Percentiles rank a stretch among this genome's conserved stretches.
Evolutionary conservation across 2,888 invertebrate species (phyloP).

Genomic region (Exocentrus adspersus): DNA sequence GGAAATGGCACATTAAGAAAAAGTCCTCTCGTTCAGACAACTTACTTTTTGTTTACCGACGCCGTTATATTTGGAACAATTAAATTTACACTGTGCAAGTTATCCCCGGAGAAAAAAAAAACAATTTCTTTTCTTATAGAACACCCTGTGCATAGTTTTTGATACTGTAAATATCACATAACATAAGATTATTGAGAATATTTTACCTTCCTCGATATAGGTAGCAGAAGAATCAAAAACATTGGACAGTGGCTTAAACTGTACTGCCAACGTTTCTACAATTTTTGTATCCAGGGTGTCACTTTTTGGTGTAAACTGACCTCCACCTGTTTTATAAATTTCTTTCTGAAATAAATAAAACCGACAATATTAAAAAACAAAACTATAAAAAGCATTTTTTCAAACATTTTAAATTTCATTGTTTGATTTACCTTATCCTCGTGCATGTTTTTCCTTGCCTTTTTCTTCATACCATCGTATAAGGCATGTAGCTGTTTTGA

Average conservation of each 20-base stretch:
- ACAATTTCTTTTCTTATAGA: background rate
- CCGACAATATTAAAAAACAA: background rate
- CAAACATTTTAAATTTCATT: background rate
- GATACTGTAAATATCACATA: too few species aligned
- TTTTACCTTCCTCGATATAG: background rate
- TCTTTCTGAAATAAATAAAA: slow-evolving; percentile 12
- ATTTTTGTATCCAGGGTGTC: slow-evolving; percentile 1
- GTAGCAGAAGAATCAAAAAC: background rate
- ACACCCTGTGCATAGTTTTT: background rate
- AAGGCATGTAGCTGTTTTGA: slow-evolving; percentile 11
- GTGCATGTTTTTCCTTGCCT: slow-evolving; percentile 4
- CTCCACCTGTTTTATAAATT: background rate
- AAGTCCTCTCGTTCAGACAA: too few species aligned
- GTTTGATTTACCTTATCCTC: background rate
- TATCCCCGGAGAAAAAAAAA: too few species aligned
- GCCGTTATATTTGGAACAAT: too few species aligned
- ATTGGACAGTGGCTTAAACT: background rate
- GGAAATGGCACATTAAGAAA: too few species aligned
- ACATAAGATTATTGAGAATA: background rate
- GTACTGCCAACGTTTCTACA: background rate
- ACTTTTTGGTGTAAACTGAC: background rate
- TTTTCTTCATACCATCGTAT: slow-evolving; percentile 18
- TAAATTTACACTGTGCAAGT: too few species aligned
- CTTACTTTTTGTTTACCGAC: too few species aligned
- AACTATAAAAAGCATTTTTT: background rate